Conservation (phyloP, 2,797 vertebrate genomes). For the Sebastes itinus region DNA sequence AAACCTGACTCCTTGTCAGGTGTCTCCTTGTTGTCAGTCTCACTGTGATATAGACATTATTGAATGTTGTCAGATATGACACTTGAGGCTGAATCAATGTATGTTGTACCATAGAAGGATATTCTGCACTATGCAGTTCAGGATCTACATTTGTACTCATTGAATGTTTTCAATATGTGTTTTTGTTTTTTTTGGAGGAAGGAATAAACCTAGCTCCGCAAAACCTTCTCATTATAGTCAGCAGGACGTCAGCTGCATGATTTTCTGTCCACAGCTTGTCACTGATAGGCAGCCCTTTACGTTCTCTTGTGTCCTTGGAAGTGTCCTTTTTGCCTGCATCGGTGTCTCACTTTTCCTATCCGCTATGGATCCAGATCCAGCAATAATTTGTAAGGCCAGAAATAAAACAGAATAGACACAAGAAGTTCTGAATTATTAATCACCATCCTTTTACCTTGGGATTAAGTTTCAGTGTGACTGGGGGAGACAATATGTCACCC, state of each 20-base stretch:
- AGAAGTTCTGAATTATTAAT: slow-evolving; percentile 83
- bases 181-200: not conserved
- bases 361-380: slow-evolving; percentile 61
- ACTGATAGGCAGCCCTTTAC: not conserved
- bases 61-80: slow-evolving; percentile 70
- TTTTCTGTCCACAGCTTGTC: not conserved
- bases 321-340: slow-evolving; percentile 37
- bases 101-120: slow-evolving; percentile 29
- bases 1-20: slow-evolving; percentile 62
- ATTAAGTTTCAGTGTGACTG: slow-evolving; percentile 74
- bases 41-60: slow-evolving; percentile 63
- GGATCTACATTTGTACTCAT: not conserved
- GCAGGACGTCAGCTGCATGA: not conserved
- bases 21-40: slow-evolving; percentile 63
- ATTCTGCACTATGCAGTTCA: not conserved
- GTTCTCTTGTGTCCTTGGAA: slow-evolving; percentile 42
- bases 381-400: slow-evolving; percentile 70
- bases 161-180: not conserved
- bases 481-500: slow-evolving; percentile 59
- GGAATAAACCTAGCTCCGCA: not conserved
- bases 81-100: slow-evolving; percentile 64
- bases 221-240: not conserved
- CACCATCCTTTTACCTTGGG: slow-evolving; percentile 68
- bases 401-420: slow-evolving; percentile 76
- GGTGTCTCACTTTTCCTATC: slow-evolving; percentile 54